Percentiles rank a stretch among this genome's conserved stretches.
phyloP scores from a whole-genome alignment of 2,113 vertebrate genomes.

The Ceratotherium simum region DNA sequence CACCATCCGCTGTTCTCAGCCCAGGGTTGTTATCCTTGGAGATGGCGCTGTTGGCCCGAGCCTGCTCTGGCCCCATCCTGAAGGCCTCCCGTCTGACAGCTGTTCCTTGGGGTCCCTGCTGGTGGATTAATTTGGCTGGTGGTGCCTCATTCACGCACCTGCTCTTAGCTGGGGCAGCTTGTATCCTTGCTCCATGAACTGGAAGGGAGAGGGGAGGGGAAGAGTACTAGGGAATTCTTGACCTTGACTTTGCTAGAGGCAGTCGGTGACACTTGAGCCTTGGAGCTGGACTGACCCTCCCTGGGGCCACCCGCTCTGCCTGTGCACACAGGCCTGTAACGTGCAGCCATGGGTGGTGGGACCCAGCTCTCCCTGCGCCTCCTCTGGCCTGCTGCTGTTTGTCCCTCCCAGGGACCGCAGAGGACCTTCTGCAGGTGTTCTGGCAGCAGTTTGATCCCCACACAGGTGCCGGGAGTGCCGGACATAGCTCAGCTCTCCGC shows the following conservation, averaged over 20 bases:
- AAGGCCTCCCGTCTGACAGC: background rate
- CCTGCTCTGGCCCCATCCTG: background rate
- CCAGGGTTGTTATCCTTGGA: background rate
- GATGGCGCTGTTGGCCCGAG: background rate
- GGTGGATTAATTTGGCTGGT: background rate
- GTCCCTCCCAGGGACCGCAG: accelerated
- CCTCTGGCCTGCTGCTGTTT: background rate
- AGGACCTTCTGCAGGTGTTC: background rate
- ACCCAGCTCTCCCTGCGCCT: background rate
- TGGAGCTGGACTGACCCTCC: background rate
- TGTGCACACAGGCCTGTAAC: background rate
- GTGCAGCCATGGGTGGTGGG: background rate
- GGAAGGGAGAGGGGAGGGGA: background rate
- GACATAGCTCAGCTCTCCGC: background rate
- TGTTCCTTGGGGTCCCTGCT: background rate
- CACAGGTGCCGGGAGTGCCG: background rate
- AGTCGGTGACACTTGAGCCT: background rate
- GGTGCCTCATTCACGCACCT: background rate
- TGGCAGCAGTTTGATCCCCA: background rate
- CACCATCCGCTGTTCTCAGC: background rate
- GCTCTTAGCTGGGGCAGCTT: background rate
- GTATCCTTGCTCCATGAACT: background rate
- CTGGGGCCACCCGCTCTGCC: background rate
- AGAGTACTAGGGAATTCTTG: background rate
- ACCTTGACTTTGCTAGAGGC: background rate